These are phyloP conservation scores for Auanema sp. DNA, from an alignment of 2,888 invertebrate genomes.

Conservation along the genomic window DNA sequence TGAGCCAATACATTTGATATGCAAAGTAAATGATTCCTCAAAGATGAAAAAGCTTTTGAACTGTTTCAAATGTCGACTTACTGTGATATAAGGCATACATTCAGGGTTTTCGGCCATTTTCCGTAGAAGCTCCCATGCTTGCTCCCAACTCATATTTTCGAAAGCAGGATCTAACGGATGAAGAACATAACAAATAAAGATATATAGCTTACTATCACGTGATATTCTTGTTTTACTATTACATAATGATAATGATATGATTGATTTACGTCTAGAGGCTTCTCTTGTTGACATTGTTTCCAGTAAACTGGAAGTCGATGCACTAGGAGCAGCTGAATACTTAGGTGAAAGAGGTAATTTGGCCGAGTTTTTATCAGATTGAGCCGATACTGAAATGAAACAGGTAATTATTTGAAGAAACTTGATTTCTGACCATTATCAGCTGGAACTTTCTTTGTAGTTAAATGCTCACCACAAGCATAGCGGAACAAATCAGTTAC, in stretches of 20 bases:
- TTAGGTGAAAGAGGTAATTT: conserved; percentile 62
- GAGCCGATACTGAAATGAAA: conserved; percentile 40
- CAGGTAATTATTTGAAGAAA: background rate
- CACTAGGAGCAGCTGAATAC: conserved; percentile 62
- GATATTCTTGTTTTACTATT: conserved; percentile 42
- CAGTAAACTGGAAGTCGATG: conserved; percentile 59
- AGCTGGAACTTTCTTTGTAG: conserved; percentile 43
- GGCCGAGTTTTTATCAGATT: conserved; percentile 43
- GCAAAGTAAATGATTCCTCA: conserved; percentile 50
- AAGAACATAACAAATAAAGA: background rate
- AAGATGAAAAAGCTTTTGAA: conserved; percentile 5
- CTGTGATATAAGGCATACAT: conserved; percentile 69
- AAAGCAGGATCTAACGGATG: conserved; percentile 37
- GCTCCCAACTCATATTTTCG: conserved; percentile 65
- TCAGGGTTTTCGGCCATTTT: conserved; percentile 71
- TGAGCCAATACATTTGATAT: conserved; percentile 47
- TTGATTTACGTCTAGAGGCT: conserved; percentile 52
- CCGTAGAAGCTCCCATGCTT: conserved; percentile 69
- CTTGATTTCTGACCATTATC: conserved; percentile 41
- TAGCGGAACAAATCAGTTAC: conserved; percentile 58
- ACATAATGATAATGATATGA: conserved; percentile 58
- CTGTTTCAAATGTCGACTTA: conserved; percentile 34
- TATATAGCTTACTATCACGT: conserved; percentile 34
- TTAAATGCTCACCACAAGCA: conserved; percentile 32
- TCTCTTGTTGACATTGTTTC: conserved; percentile 52